A percentile compares a stretch with the other conserved stretches of the same genome.
Conservation (phyloP, 2,888 invertebrate genomes). For the Drosophila anomalata region DNA sequence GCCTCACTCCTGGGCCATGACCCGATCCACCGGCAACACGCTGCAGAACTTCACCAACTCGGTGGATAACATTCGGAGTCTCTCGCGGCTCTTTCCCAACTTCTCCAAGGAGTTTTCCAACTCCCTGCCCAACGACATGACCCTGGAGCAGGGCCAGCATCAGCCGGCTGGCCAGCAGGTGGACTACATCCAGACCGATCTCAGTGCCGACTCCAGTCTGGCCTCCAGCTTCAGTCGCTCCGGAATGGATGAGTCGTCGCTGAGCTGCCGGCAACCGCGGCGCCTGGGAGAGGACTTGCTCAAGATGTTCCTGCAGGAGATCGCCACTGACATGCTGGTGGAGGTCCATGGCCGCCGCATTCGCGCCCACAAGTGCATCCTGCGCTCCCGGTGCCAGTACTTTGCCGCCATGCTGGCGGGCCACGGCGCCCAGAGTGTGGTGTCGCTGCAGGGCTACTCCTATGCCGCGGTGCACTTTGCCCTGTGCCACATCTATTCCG, state of each 20-base stretch:
- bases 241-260: slow-evolving; percentile 85
- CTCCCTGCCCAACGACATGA: slow-evolving; percentile 83
- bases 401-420: slow-evolving; percentile 96
- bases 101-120: slow-evolving; percentile 84
- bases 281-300: slow-evolving; percentile 93
- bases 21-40: slow-evolving; percentile 86
- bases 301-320: slow-evolving; percentile 95
- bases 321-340: slow-evolving; percentile 93
- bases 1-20: slow-evolving; percentile 85
- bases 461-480: slow-evolving; percentile 95
- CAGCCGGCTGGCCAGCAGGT: slow-evolving; percentile 56
- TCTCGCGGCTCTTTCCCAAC: slow-evolving; percentile 87
- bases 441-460: slow-evolving; percentile 92
- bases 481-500: slow-evolving; percentile 96
- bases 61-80: slow-evolving; percentile 86
- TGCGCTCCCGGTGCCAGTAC: slow-evolving; percentile 95
- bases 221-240: slow-evolving; percentile 86
- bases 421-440: slow-evolving; percentile 93
- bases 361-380: slow-evolving; percentile 95
- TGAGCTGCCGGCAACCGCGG: slow-evolving; percentile 85
- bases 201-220: slow-evolving; percentile 86
- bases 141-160: slow-evolving; percentile 63
- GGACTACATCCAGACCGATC: slow-evolving; percentile 85
- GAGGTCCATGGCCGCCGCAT: slow-evolving; percentile 93
- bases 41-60: slow-evolving; percentile 85